phyloP scores from a whole-genome alignment of 2,113 vertebrate genomes.

The Ictalurus punctatus region DNA sequence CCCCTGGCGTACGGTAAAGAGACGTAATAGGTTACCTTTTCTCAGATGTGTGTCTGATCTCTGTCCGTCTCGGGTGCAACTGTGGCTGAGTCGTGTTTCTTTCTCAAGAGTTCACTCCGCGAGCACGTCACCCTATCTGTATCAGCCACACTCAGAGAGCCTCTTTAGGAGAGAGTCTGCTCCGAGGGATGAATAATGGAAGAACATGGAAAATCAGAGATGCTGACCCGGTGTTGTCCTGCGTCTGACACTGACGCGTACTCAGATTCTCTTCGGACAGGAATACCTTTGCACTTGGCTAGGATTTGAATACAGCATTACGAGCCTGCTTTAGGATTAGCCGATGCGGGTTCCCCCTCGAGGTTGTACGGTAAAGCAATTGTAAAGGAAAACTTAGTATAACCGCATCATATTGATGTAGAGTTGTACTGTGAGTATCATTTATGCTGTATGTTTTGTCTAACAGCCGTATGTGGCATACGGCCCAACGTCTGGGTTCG shows the following conservation, averaged over 20 bases:
- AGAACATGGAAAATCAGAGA: constrained; percentile 34
- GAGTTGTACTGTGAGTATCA: neutral
- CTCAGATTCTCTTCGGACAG: neutral
- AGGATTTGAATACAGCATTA: neutral
- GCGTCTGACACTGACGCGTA: constrained; percentile 14
- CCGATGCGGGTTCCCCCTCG: neutral
- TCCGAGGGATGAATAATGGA: constrained; percentile 50
- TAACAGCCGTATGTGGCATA: constrained; percentile 24
- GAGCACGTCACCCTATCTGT: constrained; percentile 45
- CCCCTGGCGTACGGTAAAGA: constrained; percentile 37
- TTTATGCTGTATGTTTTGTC: constrained; percentile 39
- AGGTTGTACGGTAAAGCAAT: neutral
- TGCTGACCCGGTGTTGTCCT: constrained; percentile 32
- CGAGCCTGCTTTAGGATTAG: too few species aligned
- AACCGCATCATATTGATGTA: neutral
- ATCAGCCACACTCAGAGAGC: constrained; percentile 28
- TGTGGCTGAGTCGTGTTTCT: constrained; percentile 18
- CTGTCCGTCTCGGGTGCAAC: constrained; percentile 17
- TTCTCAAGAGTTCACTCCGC: constrained; percentile 21
- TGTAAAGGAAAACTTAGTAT: neutral
- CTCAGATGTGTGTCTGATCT: constrained; percentile 44
- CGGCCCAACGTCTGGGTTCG: constrained; percentile 19
- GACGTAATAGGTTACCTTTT: constrained; percentile 29
- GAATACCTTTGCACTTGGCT: neutral
- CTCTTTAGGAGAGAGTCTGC: constrained; percentile 33